Percentiles rank a stretch among this genome's conserved stretches.
Evolutionary conservation across 2,888 invertebrate species (phyloP).

Genomic region (Timema cristinae): DNA sequence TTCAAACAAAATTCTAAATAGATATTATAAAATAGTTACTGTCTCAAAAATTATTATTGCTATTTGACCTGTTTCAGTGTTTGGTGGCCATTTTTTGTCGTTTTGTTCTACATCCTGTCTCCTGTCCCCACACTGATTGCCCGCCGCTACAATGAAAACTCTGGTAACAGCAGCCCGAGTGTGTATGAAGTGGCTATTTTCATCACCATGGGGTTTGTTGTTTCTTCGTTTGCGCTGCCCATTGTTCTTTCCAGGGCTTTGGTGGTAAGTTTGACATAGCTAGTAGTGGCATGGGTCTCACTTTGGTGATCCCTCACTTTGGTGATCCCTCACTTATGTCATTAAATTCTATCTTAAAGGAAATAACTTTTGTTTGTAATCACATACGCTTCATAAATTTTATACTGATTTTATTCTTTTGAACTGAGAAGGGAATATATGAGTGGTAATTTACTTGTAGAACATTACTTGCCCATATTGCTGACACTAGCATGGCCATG

Average conservation of each 20-base stretch:
- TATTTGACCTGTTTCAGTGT: constrained; percentile 55
- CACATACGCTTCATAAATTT: too few relatives aligned
- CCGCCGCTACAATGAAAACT: constrained; percentile 67
- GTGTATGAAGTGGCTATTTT: constrained; percentile 90
- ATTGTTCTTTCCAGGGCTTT: constrained; percentile 83
- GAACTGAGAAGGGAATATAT: too few relatives aligned
- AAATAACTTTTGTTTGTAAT: not conserved
- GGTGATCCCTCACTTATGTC: not conserved
- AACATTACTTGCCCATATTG: too few relatives aligned
- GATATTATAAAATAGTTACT: not conserved
- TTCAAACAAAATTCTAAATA: too few relatives aligned
- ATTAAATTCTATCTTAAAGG: not conserved
- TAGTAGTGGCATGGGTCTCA: too few relatives aligned
- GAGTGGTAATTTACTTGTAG: too few relatives aligned
- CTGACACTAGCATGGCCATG: too few relatives aligned
- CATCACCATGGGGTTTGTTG: constrained; percentile 89
- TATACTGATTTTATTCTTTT: too few relatives aligned
- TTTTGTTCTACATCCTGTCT: constrained; percentile 86
- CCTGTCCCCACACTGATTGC: constrained; percentile 92
- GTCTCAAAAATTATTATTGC: not conserved
- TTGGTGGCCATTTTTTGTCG: constrained; percentile 98
- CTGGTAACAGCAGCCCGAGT: constrained; percentile 61
- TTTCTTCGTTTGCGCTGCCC: constrained; percentile 96
- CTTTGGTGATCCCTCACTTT: too few relatives aligned
- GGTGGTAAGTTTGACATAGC: constrained; percentile 46